These are phyloP conservation scores for Delia radicum DNA, from an alignment of 1,140 invertebrate genomes.

Conservation along the genomic window DNA sequence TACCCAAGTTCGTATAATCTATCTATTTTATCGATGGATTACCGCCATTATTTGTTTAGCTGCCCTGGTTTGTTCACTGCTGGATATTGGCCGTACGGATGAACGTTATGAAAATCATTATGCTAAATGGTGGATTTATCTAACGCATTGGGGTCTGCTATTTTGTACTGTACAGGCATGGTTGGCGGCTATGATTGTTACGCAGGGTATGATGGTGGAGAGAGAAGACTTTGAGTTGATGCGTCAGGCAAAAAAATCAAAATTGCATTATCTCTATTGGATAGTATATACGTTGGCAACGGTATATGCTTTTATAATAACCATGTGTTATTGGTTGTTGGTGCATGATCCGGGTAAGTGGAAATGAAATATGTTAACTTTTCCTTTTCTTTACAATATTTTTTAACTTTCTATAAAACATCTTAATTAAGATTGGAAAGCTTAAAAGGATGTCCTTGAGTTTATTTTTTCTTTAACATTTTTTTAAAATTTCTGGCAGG, in stretches of 20 bases:
- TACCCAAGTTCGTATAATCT: slow-evolving; percentile 56
- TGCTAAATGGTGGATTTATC: slow-evolving; percentile 65
- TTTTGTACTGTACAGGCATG: slow-evolving; percentile 57
- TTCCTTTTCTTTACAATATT: no score
- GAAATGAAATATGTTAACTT: no score
- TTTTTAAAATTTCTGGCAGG: no score
- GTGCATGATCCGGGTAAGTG: slow-evolving; percentile 52
- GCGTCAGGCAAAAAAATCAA: slow-evolving; percentile 49
- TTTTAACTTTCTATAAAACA: no score
- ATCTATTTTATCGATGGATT: slow-evolving; percentile 62
- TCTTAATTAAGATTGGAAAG: no score
- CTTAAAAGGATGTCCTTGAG: no score
- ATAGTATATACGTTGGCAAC: slow-evolving; percentile 62
- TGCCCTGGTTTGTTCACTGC: slow-evolving; percentile 60
- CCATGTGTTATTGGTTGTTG: slow-evolving; percentile 54
- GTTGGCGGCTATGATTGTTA: slow-evolving; percentile 54
- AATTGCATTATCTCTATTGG: slow-evolving; percentile 64
- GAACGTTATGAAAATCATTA: slow-evolving; percentile 54
- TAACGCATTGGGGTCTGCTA: slow-evolving; percentile 68
- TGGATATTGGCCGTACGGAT: slow-evolving; percentile 57
- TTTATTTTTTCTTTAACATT: no score
- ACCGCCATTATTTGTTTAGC: slow-evolving; percentile 59
- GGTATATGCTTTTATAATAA: slow-evolving; percentile 64
- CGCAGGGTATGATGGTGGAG: slow-evolving; percentile 56
- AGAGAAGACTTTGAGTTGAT: slow-evolving; percentile 53